Evolutionary conservation across 2,113 vertebrate species (phyloP).

Genomic region (Entelurus aequoreus): DNA sequence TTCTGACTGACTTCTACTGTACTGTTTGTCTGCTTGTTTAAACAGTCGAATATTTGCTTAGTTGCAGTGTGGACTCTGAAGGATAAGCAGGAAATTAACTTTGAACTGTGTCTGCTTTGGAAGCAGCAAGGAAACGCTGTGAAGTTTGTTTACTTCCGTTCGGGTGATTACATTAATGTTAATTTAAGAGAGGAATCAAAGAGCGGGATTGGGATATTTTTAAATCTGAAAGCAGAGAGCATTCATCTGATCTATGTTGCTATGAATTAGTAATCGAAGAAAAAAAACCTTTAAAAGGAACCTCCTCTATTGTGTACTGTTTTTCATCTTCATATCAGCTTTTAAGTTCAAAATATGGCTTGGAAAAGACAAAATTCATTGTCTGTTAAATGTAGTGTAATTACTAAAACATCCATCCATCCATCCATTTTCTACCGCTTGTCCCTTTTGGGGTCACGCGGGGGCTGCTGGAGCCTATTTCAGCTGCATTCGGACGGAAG

Average conservation of each 20-base stretch:
- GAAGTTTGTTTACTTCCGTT: slow-evolving; percentile 53
- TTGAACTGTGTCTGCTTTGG: slow-evolving; percentile 12
- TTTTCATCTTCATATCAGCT: neutral
- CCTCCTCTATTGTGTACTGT: neutral
- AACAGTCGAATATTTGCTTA: slow-evolving; percentile 4
- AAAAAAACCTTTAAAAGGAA: slow-evolving; percentile 1
- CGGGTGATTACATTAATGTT: slow-evolving; percentile 38
- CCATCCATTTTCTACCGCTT: no score
- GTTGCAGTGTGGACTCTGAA: slow-evolving; percentile 3
- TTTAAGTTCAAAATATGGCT: neutral
- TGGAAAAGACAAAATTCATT: neutral
- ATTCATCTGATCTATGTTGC: slow-evolving; percentile 30
- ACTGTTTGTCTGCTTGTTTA: neutral
- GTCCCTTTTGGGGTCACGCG: no score
- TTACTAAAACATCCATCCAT: no score
- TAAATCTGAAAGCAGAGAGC: slow-evolving; percentile 22
- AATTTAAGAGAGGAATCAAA: slow-evolving; percentile 44
- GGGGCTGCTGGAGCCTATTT: no score
- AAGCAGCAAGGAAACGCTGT: slow-evolving; percentile 29
- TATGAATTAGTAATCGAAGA: slow-evolving; percentile 43
- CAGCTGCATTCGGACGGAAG: no score
- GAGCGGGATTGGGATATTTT: slow-evolving; percentile 30
- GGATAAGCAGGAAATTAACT: slow-evolving; percentile 2
- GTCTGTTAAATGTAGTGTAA: neutral
- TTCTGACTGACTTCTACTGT: neutral